phyloP scores from a whole-genome alignment of 2,888 invertebrate genomes.

The Drosophila austrosaltans region DNA sequence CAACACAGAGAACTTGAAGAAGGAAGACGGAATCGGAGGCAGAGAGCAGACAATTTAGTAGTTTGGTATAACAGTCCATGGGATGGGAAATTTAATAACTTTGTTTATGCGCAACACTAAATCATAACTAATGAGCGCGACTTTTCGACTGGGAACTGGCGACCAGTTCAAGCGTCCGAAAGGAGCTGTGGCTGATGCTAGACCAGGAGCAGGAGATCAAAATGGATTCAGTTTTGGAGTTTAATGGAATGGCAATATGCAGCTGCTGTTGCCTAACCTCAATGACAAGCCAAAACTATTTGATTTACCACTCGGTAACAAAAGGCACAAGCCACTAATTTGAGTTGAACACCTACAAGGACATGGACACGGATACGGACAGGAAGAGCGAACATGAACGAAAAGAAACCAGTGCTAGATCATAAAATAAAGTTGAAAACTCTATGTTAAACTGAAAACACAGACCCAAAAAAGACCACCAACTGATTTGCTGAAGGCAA shows the following conservation, averaged over 20 bases:
- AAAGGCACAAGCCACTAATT: conserved; percentile 66
- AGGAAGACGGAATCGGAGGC: conserved; percentile 2
- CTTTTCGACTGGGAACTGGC: conserved; percentile 35
- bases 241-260: conserved; percentile 20
- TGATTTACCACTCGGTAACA: conserved; percentile 44
- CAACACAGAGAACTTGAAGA: conserved; percentile 56
- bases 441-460: conserved; percentile 28
- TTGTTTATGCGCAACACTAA: conserved; percentile 78
- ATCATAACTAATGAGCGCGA: conserved; percentile 76
- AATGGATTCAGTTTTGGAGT: background rate
- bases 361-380: conserved; percentile 15
- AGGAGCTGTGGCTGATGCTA: conserved; percentile 15
- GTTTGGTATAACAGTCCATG: conserved; percentile 69
- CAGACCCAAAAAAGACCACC: conserved; percentile 69
- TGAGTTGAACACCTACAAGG: conserved; percentile 69
- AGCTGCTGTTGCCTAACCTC: conserved; percentile 53
- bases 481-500: conserved; percentile 69
- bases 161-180: conserved; percentile 11
- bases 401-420: conserved; percentile 5
- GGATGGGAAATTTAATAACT: conserved; percentile 79
- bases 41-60: conserved; percentile 71
- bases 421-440: conserved; percentile 37
- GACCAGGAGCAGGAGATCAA: background rate
- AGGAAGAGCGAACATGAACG: background rate
- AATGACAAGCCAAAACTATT: conserved; percentile 66